These are phyloP conservation scores for Automeris io DNA, from an alignment of 2,888 invertebrate genomes.

Conservation along the genomic window DNA sequence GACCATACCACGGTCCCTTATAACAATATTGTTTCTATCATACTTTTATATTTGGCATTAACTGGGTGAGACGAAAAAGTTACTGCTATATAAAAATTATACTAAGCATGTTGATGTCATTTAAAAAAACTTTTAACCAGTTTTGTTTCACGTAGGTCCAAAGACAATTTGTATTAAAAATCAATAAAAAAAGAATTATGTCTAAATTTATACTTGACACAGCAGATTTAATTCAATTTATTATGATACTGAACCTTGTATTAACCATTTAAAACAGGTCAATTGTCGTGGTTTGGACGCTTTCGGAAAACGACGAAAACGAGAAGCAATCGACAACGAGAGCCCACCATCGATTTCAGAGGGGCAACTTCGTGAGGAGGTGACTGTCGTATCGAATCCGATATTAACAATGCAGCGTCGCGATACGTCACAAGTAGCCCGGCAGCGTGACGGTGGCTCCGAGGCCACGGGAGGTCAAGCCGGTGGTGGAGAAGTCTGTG, in stretches of 20 bases:
- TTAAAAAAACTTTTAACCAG: no score
- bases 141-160: no score
- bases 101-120: no score
- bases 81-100: no score
- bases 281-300: slow-evolving; percentile 95
- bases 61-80: no score
- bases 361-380: slow-evolving; percentile 93
- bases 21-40: no score
- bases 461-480: slow-evolving; percentile 72
- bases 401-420: slow-evolving; percentile 92
- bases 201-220: no score
- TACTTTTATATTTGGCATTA: no score
- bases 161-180: no score
- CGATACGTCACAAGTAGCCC: slow-evolving; percentile 84
- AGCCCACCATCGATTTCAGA: slow-evolving; percentile 79
- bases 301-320: slow-evolving; percentile 86
- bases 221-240: no score
- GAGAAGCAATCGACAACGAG: slow-evolving; percentile 74
- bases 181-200: no score
- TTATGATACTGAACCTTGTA: slow-evolving; percentile 2
- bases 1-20: no score
- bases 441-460: slow-evolving; percentile 86
- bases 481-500: slow-evolving; percentile 88
- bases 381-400: slow-evolving; percentile 93
- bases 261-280: slow-evolving; percentile 70